Conservation (phyloP, 2,113 vertebrate species). For the Orientallactaga bullata region DNA sequence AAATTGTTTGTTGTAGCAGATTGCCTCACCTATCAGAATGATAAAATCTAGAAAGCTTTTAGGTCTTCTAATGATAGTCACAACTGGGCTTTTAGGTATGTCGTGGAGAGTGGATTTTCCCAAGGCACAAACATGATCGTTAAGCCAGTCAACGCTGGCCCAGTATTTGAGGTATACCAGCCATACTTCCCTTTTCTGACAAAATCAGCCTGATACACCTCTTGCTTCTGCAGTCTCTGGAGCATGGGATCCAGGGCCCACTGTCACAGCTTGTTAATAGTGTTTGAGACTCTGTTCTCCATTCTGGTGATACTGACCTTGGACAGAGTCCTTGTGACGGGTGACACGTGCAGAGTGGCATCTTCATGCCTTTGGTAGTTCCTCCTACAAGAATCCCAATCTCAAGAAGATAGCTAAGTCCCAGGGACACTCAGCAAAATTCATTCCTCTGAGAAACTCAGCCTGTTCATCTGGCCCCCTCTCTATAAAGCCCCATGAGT, state of each 20-base stretch:
- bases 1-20: not conserved
- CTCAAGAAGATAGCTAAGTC: not conserved
- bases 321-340: not conserved
- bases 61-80: not conserved
- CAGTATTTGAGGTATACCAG: not conserved
- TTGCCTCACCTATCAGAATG: constrained; percentile 36
- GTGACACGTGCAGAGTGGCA: not conserved
- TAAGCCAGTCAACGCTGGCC: constrained; percentile 10
- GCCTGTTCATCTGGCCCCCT: not conserved
- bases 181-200: not conserved
- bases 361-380: not conserved
- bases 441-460: not conserved
- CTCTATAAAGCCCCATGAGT: not conserved
- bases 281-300: not conserved
- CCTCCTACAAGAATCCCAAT: not conserved
- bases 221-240: not conserved
- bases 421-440: not conserved
- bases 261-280: not conserved
- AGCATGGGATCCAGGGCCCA: too few relatives aligned
- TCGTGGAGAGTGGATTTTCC: not conserved
- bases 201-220: not conserved
- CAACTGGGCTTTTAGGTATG: not conserved
- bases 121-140: not conserved
- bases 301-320: not conserved
- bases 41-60: constrained; percentile 73